These are phyloP conservation scores for Pantherophis vulpinus DNA, from an alignment of 2,797 vertebrate species.

Conservation along the genomic window DNA sequence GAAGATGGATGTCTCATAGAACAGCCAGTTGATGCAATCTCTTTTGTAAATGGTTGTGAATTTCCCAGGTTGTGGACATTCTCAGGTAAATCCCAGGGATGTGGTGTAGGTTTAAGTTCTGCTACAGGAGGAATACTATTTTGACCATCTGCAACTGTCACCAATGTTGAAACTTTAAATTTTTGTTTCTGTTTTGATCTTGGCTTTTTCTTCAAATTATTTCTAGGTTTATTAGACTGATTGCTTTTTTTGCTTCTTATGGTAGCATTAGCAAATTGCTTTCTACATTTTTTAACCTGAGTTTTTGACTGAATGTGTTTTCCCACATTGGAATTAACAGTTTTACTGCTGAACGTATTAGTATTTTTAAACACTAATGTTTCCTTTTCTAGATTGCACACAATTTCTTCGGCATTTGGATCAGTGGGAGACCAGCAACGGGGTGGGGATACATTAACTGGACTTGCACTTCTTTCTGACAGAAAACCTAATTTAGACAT, in stretches of 20 bases:
- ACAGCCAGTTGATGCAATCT: conserved; percentile 62
- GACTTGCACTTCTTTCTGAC: conserved; percentile 90
- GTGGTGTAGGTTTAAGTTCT: conserved; percentile 61
- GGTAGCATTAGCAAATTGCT: conserved; percentile 68
- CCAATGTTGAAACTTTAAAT: conserved; percentile 62
- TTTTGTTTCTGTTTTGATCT: conserved; percentile 73
- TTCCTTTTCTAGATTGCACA: conserved; percentile 78
- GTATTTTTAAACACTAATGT: conserved; percentile 75
- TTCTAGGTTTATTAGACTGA: conserved; percentile 65
- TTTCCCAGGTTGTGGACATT: conserved; percentile 55
- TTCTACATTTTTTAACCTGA: conserved; percentile 78
- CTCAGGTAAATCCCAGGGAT: conserved; percentile 62
- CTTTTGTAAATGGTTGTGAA: conserved; percentile 71
- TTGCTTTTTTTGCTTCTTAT: conserved; percentile 73
- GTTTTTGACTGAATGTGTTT: conserved; percentile 72
- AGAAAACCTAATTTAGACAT: conserved; percentile 97
- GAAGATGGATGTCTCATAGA: conserved; percentile 71
- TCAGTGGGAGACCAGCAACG: conserved; percentile 98
- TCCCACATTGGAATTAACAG: conserved; percentile 58
- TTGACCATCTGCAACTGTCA: conserved; percentile 64
- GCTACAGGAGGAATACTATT: conserved; percentile 49
- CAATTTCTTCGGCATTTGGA: conserved; percentile 78
- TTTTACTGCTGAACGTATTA: conserved; percentile 66
- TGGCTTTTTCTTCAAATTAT: conserved; percentile 70
- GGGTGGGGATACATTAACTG: conserved; percentile 87